A percentile compares a stretch with the other conserved stretches of the same genome.
Conservation (phyloP, 1,140 invertebrate genomes). For the Arctopsyche grandis region DNA sequence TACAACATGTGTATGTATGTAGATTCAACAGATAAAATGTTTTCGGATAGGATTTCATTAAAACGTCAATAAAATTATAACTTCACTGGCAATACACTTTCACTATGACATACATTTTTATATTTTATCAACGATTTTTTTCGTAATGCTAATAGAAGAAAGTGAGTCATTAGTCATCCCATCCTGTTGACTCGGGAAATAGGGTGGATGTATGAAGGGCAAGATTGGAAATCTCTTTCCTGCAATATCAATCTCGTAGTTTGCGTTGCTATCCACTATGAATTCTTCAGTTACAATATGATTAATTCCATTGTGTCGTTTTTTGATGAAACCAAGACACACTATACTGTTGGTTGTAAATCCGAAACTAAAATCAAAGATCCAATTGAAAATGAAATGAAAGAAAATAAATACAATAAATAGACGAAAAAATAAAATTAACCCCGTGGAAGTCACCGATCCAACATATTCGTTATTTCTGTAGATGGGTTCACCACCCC, state of each 20-base stretch:
- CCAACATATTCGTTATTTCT: conserved; percentile 76
- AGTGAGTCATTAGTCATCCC: neutral
- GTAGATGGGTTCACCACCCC: conserved; percentile 85
- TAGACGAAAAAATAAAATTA: conserved; percentile 54
- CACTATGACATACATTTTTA: too few relatives aligned
- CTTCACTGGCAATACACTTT: too few relatives aligned
- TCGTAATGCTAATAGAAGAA: neutral
- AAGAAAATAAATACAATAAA: neutral
- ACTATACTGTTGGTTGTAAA: conserved; percentile 72
- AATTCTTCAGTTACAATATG: conserved; percentile 71
- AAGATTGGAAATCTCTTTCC: conserved; percentile 71
- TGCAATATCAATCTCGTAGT: conserved; percentile 76
- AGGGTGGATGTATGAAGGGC: conserved; percentile 70
- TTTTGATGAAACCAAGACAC: conserved; percentile 73
- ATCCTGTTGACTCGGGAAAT: conserved; percentile 36
- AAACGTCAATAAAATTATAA: too few relatives aligned
- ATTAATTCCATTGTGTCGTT: conserved; percentile 56
- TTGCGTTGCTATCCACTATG: conserved; percentile 69
- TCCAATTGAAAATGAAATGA: conserved; percentile 9
- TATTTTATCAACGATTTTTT: too few relatives aligned
- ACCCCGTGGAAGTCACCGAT: conserved; percentile 81
- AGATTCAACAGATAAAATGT: too few relatives aligned
- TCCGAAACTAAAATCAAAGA: conserved; percentile 70
- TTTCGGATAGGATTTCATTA: too few relatives aligned
- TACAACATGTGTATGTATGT: too few relatives aligned